Conservation (phyloP, 2,888 invertebrate genomes). For the Lasioglossum morio region DNA sequence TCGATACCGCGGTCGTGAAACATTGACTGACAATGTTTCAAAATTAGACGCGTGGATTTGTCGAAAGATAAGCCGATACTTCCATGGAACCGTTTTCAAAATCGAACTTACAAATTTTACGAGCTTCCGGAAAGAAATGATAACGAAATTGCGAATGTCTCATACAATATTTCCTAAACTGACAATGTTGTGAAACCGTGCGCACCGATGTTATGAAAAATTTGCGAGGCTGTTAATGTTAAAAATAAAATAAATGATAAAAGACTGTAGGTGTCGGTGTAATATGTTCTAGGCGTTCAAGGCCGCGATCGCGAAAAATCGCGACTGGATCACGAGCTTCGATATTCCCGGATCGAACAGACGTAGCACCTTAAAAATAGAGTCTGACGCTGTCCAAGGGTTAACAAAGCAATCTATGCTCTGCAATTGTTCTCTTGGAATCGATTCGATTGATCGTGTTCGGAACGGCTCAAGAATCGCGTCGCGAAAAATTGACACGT, state of each 20-base stretch:
- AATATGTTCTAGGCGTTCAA: background rate
- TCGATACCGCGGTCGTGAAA: background rate
- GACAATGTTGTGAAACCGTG: background rate
- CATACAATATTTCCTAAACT: background rate
- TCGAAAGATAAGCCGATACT: background rate
- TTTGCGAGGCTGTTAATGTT: background rate
- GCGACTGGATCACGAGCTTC: slow-evolving; percentile 8
- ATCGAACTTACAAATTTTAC: background rate
- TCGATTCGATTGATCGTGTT: slow-evolving; percentile 26
- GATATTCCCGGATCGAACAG: slow-evolving; percentile 44
- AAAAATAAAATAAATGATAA: background rate
- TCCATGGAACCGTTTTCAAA: background rate
- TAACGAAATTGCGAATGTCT: background rate
- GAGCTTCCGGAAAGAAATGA: background rate
- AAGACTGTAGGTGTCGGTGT: background rate
- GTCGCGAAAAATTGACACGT: background rate
- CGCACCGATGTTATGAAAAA: background rate
- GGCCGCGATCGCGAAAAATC: background rate
- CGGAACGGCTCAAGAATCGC: background rate
- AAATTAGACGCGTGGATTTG: background rate
- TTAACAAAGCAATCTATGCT: slow-evolving; percentile 73
- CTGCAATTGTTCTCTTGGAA: slow-evolving; percentile 70
- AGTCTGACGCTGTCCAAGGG: slow-evolving; percentile 69
- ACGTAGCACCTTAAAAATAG: slow-evolving; percentile 71
- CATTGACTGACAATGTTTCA: background rate